A percentile compares a stretch with the other conserved stretches of the same genome.
Evolutionary conservation across 2,797 vertebrate species (phyloP).

Genomic region (Picus viridis): DNA sequence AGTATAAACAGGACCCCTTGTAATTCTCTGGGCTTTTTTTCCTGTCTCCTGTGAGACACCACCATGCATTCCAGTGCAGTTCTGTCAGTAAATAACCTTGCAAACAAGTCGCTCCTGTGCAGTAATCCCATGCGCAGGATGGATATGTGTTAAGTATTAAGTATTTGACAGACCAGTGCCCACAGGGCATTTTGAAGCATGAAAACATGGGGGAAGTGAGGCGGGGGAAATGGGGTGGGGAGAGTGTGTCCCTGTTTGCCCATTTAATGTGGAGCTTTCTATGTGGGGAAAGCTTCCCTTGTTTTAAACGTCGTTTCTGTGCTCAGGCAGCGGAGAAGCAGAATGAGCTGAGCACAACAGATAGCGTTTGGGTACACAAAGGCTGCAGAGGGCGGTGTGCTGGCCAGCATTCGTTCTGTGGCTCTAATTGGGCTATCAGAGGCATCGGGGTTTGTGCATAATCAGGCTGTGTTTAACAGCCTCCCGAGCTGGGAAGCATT

Average conservation of each 20-base stretch:
- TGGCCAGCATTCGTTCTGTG: constrained; percentile 11
- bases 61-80: background rate
- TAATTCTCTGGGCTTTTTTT: background rate
- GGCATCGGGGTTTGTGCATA: constrained; percentile 56
- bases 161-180: background rate
- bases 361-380: background rate
- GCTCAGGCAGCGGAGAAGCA: background rate
- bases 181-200: too few species aligned
- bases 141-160: background rate
- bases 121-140: background rate
- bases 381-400: background rate
- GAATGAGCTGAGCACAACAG: background rate
- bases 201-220: too few species aligned
- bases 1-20: background rate
- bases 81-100: background rate
- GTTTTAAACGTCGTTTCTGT: background rate
- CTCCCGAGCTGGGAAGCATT: constrained; percentile 40
- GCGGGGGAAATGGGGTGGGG: too few species aligned
- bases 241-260: background rate
- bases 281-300: background rate
- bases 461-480: constrained; percentile 4
- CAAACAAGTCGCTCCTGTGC: background rate
- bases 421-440: constrained; percentile 37
- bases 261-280: background rate
- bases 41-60: background rate